A percentile compares a stretch with the other conserved stretches of the same genome.
phyloP scores from a whole-genome alignment of 2,888 invertebrate species.

The Erpobdella octoculata region DNA sequence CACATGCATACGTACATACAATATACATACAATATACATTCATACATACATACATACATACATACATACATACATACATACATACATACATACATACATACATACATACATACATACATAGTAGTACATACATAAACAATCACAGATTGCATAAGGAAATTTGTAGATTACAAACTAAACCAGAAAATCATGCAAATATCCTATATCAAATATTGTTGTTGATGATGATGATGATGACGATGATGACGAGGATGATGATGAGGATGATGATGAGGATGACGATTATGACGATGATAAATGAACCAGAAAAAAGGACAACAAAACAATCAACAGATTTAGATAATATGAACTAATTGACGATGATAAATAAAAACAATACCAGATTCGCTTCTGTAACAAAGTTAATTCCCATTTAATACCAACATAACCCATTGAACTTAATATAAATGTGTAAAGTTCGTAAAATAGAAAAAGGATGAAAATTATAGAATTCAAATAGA shows the following conservation, averaged over 20 bases:
- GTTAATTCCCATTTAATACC: too few relatives aligned
- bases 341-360: too few relatives aligned
- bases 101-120: neutral
- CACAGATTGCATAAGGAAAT: neutral
- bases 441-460: too few relatives aligned
- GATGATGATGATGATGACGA: neutral
- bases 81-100: neutral
- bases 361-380: too few relatives aligned
- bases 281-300: too few relatives aligned
- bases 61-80: neutral
- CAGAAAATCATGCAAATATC: neutral
- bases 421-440: too few relatives aligned
- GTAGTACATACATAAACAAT: neutral
- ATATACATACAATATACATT: neutral
- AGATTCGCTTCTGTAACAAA: too few relatives aligned
- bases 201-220: neutral
- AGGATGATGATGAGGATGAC: neutral
- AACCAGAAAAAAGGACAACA: too few relatives aligned
- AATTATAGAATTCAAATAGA: too few relatives aligned
- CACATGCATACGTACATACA: slow-evolving; percentile 2
- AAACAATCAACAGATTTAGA: too few relatives aligned
- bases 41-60: neutral
- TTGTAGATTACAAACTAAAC: neutral
- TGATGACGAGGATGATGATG: slow-evolving; percentile 16
- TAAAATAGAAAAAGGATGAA: too few relatives aligned